Evolutionary conservation across 2,888 invertebrate genomes (phyloP).

Genomic region (Hydrotaea cyrtoneurina): DNA sequence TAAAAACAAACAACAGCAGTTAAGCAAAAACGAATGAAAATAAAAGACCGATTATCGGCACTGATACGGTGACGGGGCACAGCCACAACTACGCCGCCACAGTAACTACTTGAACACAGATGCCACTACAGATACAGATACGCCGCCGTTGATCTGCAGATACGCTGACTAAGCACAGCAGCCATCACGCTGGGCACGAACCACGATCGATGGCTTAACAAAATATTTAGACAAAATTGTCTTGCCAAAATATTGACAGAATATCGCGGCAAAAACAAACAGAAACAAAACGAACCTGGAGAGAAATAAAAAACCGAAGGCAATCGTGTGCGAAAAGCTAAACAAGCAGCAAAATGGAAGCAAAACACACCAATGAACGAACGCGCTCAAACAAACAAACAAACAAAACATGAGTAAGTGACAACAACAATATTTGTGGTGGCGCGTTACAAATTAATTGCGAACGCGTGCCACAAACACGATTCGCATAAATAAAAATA

Average conservation of each 20-base stretch:
- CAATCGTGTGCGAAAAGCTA: not conserved
- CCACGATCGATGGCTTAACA: not conserved
- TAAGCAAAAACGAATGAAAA: slow-evolving; percentile 14
- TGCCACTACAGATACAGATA: not conserved
- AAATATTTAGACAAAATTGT: slow-evolving; percentile 1
- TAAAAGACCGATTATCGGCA: not conserved
- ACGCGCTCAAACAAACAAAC: slow-evolving; percentile 41
- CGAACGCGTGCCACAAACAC: slow-evolving; percentile 67
- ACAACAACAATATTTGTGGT: slow-evolving; percentile 65
- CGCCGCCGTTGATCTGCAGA: not conserved
- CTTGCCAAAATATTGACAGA: slow-evolving; percentile 19
- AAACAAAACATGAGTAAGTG: slow-evolving; percentile 22
- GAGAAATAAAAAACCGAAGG: not conserved
- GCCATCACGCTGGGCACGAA: slow-evolving; percentile 5
- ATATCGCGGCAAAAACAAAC: not conserved
- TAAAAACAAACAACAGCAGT: not conserved
- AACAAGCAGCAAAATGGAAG: not conserved
- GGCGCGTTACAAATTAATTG: slow-evolving; percentile 68
- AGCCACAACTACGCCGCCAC: not conserved
- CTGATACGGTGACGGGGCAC: not conserved
- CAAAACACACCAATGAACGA: too few species aligned
- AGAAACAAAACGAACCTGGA: not conserved
- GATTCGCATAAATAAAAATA: slow-evolving; percentile 66
- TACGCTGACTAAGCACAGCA: not conserved
- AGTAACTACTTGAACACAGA: not conserved